phyloP scores from a whole-genome alignment of 2,888 invertebrate genomes.

The Himalopsyche japonica region DNA sequence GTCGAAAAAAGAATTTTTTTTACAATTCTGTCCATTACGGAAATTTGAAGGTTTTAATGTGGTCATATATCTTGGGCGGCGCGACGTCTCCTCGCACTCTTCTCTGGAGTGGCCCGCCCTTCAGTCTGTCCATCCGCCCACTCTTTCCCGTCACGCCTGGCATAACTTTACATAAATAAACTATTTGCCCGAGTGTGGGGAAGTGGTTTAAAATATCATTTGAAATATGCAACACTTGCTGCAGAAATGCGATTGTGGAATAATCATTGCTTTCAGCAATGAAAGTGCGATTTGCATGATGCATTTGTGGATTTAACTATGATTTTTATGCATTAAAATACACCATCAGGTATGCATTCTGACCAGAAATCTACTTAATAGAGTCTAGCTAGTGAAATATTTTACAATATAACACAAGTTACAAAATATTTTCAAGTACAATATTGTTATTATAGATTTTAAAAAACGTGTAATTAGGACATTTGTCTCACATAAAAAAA shows the following conservation, averaged over 20 bases:
- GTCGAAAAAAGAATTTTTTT: not conserved
- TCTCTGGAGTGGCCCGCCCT: not conserved
- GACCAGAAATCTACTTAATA: too few species aligned
- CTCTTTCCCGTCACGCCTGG: constrained; percentile 16
- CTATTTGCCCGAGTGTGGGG: constrained; percentile 20
- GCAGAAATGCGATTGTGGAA: not conserved
- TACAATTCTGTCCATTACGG: constrained; percentile 10
- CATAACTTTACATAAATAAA: constrained; percentile 37
- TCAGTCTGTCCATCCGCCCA: not conserved
- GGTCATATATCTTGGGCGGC: constrained; percentile 27
- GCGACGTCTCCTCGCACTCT: not conserved
- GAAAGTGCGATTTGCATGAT: not conserved
- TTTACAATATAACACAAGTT: too few species aligned
- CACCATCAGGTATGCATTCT: too few species aligned
- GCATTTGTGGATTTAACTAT: too few species aligned
- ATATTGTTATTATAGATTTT: too few species aligned
- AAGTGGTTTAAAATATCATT: constrained; percentile 30
- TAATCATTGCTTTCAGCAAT: not conserved
- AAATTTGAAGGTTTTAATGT: constrained; percentile 33
- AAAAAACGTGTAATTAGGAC: too few species aligned
- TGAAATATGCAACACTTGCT: constrained; percentile 10
- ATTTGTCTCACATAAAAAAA: too few species aligned
- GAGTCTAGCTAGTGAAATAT: too few species aligned
- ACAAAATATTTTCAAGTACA: too few species aligned
- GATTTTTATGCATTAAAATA: too few species aligned